A percentile compares a stretch with the other conserved stretches of the same genome.
Evolutionary conservation across 53 echinoderm and acorn worm genomes (phyloP).

Genomic region (Echinometra lucunter): DNA sequence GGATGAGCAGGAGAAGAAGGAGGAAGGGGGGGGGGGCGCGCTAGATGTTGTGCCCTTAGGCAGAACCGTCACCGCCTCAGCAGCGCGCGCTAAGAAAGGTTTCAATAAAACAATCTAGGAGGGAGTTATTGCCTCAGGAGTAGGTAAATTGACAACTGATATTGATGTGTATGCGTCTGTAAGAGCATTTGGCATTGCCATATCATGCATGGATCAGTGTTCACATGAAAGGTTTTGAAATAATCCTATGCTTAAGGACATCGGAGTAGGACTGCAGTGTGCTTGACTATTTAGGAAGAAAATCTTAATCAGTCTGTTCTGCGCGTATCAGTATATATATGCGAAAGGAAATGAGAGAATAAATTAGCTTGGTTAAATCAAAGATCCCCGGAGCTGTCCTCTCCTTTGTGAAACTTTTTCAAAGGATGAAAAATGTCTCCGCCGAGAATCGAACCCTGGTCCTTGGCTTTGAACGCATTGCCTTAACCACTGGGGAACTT

Average conservation of each 20-base stretch:
- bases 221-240: background rate
- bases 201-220: background rate
- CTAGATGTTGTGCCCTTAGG: background rate
- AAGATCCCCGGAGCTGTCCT: no score
- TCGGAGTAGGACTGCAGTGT: background rate
- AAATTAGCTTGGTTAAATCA: no score
- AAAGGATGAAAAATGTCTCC: no score
- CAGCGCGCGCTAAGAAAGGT: conserved; percentile 57
- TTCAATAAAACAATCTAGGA: conserved; percentile 62
- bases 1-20: no score
- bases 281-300: background rate
- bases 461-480: no score
- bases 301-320: background rate
- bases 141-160: conserved; percentile 49
- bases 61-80: conserved; percentile 46
- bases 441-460: no score
- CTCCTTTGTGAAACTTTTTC: no score
- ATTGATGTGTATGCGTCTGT: conserved; percentile 13
- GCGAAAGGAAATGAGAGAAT: no score
- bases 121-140: conserved; percentile 53
- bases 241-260: background rate
- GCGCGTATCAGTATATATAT: no score
- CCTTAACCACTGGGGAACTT: no score
- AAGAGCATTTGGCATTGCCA: background rate
- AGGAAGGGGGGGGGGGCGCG: background rate